These are phyloP conservation scores for Oryzias javanicus DNA, from an alignment of 2,113 vertebrate genomes.

Conservation along the genomic window DNA sequence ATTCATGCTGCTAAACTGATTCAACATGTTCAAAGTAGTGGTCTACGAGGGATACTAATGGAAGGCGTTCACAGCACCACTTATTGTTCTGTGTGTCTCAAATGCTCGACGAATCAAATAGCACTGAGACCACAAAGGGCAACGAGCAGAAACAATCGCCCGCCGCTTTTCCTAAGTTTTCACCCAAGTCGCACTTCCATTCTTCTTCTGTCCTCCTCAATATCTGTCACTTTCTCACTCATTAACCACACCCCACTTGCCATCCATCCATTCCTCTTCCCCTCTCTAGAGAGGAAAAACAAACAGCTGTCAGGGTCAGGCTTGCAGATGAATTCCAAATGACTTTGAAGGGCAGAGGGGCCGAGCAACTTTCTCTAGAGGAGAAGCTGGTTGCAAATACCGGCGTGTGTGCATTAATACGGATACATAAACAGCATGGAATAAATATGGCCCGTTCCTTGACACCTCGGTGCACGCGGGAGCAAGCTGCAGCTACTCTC, in stretches of 20 bases:
- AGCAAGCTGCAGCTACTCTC: constrained; percentile 26
- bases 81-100: constrained; percentile 57
- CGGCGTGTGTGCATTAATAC: constrained; percentile 25
- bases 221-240: constrained; percentile 60
- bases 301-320: constrained; percentile 76
- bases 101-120: constrained; percentile 54
- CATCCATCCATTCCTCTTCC: constrained; percentile 46
- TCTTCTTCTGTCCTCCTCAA: constrained; percentile 49
- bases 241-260: constrained; percentile 45
- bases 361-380: constrained; percentile 60
- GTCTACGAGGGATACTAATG: constrained; percentile 57
- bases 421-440: constrained; percentile 34
- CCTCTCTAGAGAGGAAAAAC: constrained; percentile 65
- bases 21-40: constrained; percentile 54
- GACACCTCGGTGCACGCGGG: constrained; percentile 10
- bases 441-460: constrained; percentile 36
- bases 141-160: constrained; percentile 39
- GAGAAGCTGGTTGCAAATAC: constrained; percentile 28
- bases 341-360: constrained; percentile 73
- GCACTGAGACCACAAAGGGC: constrained; percentile 26
- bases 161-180: constrained; percentile 10
- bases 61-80: constrained; percentile 52
- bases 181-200: constrained; percentile 34
- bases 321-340: constrained; percentile 73
- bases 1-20: constrained; percentile 47